Conservation (phyloP, 2,888 invertebrate genomes). For the Synergus umbraculus region DNA sequence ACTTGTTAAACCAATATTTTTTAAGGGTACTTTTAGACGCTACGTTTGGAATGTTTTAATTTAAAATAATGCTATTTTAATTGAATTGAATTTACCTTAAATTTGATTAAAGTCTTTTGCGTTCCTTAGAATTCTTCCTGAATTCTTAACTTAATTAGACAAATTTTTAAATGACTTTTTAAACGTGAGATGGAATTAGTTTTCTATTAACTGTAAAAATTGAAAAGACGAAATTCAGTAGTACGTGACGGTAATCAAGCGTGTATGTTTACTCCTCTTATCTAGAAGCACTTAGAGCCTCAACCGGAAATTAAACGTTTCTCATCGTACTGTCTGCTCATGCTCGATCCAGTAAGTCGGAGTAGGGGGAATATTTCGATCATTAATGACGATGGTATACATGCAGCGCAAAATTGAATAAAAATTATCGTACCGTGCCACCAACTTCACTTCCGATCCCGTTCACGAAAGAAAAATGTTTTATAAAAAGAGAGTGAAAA, state of each 20-base stretch:
- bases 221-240: background rate
- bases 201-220: background rate
- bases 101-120: no score
- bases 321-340: constrained; percentile 42
- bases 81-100: no score
- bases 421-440: constrained; percentile 36
- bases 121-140: no score
- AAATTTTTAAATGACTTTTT: no score
- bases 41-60: background rate
- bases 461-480: background rate
- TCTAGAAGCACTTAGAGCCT: constrained; percentile 25
- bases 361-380: background rate
- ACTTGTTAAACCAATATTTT: no score
- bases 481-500: constrained; percentile 14
- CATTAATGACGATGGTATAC: constrained; percentile 20
- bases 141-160: no score
- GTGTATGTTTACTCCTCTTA: constrained; percentile 14
- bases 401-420: constrained; percentile 17
- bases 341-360: constrained; percentile 42
- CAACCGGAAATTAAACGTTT: constrained; percentile 62
- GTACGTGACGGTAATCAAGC: background rate
- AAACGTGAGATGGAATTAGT: no score
- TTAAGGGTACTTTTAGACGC: background rate
- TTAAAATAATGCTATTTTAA: background rate
- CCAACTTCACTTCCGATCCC: constrained; percentile 5